phyloP scores from a whole-genome alignment of 2,797 vertebrate genomes.

The Muscicapa comitata region DNA sequence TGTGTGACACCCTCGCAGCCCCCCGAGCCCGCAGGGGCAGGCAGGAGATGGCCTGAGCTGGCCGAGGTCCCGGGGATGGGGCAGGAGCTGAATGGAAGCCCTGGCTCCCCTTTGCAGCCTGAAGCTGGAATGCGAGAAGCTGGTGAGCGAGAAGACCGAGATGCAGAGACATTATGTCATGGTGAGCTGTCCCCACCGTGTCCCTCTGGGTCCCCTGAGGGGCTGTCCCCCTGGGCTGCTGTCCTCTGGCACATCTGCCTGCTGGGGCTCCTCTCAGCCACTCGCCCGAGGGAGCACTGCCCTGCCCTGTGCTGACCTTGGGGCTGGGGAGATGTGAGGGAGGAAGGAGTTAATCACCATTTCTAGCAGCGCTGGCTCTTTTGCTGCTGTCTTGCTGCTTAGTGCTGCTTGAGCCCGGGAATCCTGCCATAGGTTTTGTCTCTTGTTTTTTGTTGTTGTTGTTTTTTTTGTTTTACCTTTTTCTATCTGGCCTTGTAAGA shows the following conservation, averaged over 20 bases:
- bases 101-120: constrained; percentile 63
- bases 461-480: neutral
- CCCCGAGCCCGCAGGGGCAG: accelerated
- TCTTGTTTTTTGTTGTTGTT: neutral
- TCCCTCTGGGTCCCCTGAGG: neutral
- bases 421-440: neutral
- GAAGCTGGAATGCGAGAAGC: constrained; percentile 85
- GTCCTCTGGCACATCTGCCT: accelerated
- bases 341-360: neutral
- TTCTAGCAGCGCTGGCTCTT: neutral
- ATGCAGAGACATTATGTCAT: constrained; percentile 87
- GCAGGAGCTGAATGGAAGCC: neutral
- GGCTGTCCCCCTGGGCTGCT: neutral
- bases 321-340: neutral
- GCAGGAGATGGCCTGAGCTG: neutral
- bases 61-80: accelerated
- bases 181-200: constrained; percentile 21
- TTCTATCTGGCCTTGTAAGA: neutral
- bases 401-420: neutral
- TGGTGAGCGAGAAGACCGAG: constrained; percentile 84
- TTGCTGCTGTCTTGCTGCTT: neutral
- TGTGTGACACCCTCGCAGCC: neutral
- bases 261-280: neutral
- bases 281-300: accelerated
- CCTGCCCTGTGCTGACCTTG: neutral